These are phyloP conservation scores for Enteromius thamalakanensis DNA, from an alignment of 2,797 vertebrate genomes.

Conservation along the genomic window DNA sequence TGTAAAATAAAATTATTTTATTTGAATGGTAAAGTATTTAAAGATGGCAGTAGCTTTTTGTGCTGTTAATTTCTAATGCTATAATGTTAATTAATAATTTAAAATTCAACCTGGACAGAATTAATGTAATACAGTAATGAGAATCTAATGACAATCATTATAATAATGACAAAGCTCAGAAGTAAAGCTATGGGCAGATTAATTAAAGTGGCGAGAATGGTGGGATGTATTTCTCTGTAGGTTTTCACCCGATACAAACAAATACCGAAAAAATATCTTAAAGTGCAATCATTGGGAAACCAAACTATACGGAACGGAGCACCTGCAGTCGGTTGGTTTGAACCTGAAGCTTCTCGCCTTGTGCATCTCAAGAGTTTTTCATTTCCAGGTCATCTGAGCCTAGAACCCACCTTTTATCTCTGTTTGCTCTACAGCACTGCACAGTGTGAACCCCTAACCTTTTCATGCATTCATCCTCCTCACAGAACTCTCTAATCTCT, in stretches of 20 bases:
- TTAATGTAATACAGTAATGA: slow-evolving; percentile 2
- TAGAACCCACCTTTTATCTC: slow-evolving; percentile 46
- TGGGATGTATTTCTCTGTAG: not conserved
- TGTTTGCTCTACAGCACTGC: slow-evolving; percentile 48
- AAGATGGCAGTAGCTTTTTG: not conserved
- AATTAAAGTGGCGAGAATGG: not conserved
- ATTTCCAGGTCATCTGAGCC: slow-evolving; percentile 48
- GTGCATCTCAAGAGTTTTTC: slow-evolving; percentile 36
- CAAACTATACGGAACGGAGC: not conserved
- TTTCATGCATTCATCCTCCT: slow-evolving; percentile 53
- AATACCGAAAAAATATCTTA: not conserved
- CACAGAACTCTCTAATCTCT: slow-evolving; percentile 48
- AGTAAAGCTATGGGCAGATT: not conserved
- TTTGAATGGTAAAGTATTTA: not conserved
- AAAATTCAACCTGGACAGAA: not conserved
- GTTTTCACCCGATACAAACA: not conserved
- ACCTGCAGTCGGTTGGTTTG: slow-evolving; percentile 41
- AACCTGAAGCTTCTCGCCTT: slow-evolving; percentile 24
- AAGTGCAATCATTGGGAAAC: slow-evolving; percentile 20
- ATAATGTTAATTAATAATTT: not conserved
- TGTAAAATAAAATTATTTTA: not conserved
- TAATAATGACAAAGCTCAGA: slow-evolving; percentile 1
- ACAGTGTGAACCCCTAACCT: slow-evolving; percentile 49
- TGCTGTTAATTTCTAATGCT: not conserved
- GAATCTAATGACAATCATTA: slow-evolving; percentile 23